Conservation (phyloP, 1,140 invertebrate species). For the Bombus balteatus region DNA sequence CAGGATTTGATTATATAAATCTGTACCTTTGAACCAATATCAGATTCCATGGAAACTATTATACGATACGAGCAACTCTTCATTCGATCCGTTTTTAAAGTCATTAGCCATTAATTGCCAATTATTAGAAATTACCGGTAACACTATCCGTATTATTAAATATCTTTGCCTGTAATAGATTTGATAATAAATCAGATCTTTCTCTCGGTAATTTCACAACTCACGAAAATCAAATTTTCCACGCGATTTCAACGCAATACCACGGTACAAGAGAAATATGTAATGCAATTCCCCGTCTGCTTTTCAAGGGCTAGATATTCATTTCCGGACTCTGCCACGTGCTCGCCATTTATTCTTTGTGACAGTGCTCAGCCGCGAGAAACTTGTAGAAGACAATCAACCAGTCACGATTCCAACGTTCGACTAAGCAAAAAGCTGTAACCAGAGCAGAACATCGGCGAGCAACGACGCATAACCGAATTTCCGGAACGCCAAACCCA, state of each 20-base stretch:
- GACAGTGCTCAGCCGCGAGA: too few species aligned
- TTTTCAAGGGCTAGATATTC: neutral
- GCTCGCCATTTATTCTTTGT: neutral
- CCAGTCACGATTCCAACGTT: neutral
- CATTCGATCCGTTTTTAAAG: neutral
- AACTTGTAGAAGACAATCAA: neutral
- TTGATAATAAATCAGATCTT: too few species aligned
- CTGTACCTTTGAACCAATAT: neutral
- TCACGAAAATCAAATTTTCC: neutral
- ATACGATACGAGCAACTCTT: neutral
- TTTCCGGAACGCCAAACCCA: neutral
- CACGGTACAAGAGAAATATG: neutral
- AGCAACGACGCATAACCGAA: slow-evolving; percentile 1
- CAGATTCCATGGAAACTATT: neutral
- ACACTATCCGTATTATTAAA: too few species aligned
- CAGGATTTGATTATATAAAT: slow-evolving; percentile 18
- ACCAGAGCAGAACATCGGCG: neutral
- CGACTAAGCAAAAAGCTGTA: neutral
- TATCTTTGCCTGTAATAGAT: too few species aligned
- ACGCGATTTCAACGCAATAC: neutral
- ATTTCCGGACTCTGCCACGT: neutral
- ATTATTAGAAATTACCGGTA: too few species aligned
- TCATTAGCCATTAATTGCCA: neutral
- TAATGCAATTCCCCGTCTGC: neutral
- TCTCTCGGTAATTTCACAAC: neutral